phyloP scores from a whole-genome alignment of 2,888 invertebrate genomes.

The Noctua pronuba region DNA sequence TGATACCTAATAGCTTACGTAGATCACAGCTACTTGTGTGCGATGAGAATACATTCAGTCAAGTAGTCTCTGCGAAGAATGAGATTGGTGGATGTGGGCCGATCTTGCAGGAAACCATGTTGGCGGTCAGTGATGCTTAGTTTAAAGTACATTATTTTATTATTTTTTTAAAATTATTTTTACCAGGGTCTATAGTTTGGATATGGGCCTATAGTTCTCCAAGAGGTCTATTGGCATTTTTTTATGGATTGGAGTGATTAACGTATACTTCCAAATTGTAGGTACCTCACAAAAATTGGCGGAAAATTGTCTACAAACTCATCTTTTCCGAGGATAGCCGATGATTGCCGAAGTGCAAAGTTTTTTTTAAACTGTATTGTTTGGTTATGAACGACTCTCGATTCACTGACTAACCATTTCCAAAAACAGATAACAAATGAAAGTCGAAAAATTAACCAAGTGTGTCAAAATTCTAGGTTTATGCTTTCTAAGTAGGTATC shows the following conservation, averaged over 20 bases:
- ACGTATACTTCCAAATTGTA: background rate
- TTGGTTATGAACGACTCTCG: background rate
- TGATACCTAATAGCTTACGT: constrained; percentile 3
- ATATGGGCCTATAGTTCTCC: background rate
- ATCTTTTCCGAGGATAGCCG: background rate
- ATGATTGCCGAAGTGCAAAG: background rate
- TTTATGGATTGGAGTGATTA: background rate
- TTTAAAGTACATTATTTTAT: no score
- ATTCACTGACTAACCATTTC: constrained; percentile 6
- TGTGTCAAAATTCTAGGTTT: background rate
- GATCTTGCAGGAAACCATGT: constrained; percentile 2
- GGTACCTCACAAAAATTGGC: background rate
- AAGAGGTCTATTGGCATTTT: background rate
- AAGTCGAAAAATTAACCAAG: background rate
- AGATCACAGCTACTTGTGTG: constrained; percentile 1
- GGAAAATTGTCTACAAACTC: background rate
- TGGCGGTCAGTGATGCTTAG: background rate
- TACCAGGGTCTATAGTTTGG: background rate
- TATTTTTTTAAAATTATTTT: no score
- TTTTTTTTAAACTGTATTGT: background rate
- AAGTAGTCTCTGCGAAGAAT: background rate
- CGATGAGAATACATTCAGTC: background rate
- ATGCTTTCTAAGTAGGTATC: background rate
- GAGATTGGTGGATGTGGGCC: background rate
- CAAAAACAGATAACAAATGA: constrained; percentile 8